A percentile compares a stretch with the other conserved stretches of the same genome.
These are phyloP conservation scores for Saturnia japonica DNA, from an alignment of 2,888 invertebrate genomes.

Conservation along the genomic window DNA sequence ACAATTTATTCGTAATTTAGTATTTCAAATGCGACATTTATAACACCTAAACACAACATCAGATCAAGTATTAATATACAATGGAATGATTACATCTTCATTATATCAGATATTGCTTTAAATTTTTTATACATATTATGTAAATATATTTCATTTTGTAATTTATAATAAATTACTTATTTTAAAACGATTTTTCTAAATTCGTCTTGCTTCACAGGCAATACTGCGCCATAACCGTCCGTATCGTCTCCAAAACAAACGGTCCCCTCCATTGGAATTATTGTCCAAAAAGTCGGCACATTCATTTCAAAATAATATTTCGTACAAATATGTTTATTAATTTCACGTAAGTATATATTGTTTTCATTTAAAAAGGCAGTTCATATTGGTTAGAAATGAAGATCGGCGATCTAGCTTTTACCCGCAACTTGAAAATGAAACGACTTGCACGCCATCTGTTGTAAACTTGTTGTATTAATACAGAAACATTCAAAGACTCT, in stretches of 20 bases:
- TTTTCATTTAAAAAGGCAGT: neutral
- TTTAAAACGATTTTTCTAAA: neutral
- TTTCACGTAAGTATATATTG: neutral
- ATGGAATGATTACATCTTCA: constrained; percentile 9
- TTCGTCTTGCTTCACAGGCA: neutral
- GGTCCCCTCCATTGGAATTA: neutral
- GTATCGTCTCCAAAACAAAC: neutral
- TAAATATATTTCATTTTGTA: constrained; percentile 12
- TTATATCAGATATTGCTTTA: constrained; percentile 11
- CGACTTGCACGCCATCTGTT: too few species aligned
- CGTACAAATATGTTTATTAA: neutral
- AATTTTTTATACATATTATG: constrained; percentile 11
- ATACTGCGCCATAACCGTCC: neutral
- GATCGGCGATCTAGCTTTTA: neutral
- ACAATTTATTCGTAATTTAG: neutral
- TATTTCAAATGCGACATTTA: neutral
- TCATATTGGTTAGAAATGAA: neutral
- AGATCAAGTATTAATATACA: constrained; percentile 6
- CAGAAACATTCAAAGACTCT: too few species aligned
- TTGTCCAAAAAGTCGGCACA: neutral
- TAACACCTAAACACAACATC: neutral
- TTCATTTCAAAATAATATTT: neutral
- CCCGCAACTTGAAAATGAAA: too few species aligned
- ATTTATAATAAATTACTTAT: neutral
- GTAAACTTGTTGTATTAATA: too few species aligned